Base-by-base conservation (phyloP, 2,113 vertebrate genomes). In the Anseranas semipalmata region DNA sequence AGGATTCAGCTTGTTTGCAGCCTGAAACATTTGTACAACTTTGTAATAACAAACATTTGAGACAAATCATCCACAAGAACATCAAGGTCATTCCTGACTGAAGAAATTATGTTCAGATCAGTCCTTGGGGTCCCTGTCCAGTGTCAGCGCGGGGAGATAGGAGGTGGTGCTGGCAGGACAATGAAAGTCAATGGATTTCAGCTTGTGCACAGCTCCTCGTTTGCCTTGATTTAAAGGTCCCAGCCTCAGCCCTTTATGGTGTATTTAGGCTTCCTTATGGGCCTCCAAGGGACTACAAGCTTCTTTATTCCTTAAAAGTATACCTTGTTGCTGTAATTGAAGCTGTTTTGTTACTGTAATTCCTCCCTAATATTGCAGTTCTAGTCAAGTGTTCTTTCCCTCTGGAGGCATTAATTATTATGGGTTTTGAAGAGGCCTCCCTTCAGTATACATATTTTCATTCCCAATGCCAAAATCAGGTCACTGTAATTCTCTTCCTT, bases 161-260 rank as follows among this genome's bases (percentile, higher is more conserved):
- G 66, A 60, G 12, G 11, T 55, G 88, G 28, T 80, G 33, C 48
- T 5, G 8, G 53, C 76, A 96, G 92, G 90, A 94, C 80, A 58
- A 37, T 81, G 74, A 83, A 96, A 93, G 89, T 86, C 92, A 87
- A 15, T 96, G 90, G 59, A 93, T 93, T 96, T 96, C 66, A 84
- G 58, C 70, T 85, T 72, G 45, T 89, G 79, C 76, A 25, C 27
- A 60, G 84, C 46, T 95, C 68, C 87, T 87, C 32, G 5, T 92
- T 97, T 96, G 65, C 62, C 89, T 95, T 96, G 94, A 98, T 97
- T 98, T 98, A 97, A 96, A 95, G 73, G 80, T 92, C 94, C 78
- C 90, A 72, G 33, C 89, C 78, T 91, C 30, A 27, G 70, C 82
- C 93, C 78, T 96, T 97, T 96, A 97, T 95, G 66, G 86, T 86